Percentiles rank a stretch among this genome's conserved stretches.
phyloP scores from a whole-genome alignment of 2,113 vertebrate species.

The Callithrix jacchus region DNA sequence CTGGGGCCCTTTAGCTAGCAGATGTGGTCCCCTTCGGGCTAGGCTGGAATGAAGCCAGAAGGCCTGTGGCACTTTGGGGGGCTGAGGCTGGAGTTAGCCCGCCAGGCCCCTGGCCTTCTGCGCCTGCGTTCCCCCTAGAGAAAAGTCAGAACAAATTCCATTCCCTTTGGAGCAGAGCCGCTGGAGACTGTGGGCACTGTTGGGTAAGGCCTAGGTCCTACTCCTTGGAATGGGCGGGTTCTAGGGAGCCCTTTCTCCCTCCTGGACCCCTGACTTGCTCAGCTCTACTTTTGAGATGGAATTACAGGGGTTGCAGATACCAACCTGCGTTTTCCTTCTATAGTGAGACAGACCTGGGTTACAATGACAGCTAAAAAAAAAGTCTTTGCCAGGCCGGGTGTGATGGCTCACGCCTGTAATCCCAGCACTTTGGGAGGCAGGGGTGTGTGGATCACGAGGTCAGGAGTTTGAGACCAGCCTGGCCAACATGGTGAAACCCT shows the following conservation, averaged over 20 bases:
- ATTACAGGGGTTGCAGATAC: neutral
- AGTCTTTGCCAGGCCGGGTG: neutral
- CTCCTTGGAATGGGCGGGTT: neutral
- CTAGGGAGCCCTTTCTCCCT: neutral
- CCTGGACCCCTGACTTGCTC: neutral
- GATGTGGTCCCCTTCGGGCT: conserved; percentile 49
- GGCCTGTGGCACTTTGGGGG: conserved; percentile 62
- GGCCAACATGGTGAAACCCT: too few relatives aligned
- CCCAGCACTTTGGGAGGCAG: too few relatives aligned
- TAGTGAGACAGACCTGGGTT: neutral
- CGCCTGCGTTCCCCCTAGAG: conserved; percentile 73
- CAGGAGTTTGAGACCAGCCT: too few relatives aligned
- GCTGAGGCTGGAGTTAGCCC: conserved; percentile 53
- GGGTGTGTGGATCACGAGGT: too few relatives aligned
- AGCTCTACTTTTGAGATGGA: neutral
- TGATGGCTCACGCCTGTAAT: too few relatives aligned
- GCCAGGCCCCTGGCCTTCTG: conserved; percentile 66
- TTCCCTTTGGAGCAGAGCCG: conserved; percentile 61
- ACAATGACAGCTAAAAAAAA: neutral
- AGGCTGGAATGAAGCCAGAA: conserved; percentile 61
- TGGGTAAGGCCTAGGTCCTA: conserved; percentile 57
- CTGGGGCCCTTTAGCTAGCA: conserved; percentile 52
- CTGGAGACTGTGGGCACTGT: conserved; percentile 59
- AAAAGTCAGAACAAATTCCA: conserved; percentile 71
- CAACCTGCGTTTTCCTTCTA: neutral